Evolutionary conservation across 2,797 vertebrate species (phyloP), one percentile per base, ranked within the genome.

Genomic region (Phoeniculus purpureus): DNA sequence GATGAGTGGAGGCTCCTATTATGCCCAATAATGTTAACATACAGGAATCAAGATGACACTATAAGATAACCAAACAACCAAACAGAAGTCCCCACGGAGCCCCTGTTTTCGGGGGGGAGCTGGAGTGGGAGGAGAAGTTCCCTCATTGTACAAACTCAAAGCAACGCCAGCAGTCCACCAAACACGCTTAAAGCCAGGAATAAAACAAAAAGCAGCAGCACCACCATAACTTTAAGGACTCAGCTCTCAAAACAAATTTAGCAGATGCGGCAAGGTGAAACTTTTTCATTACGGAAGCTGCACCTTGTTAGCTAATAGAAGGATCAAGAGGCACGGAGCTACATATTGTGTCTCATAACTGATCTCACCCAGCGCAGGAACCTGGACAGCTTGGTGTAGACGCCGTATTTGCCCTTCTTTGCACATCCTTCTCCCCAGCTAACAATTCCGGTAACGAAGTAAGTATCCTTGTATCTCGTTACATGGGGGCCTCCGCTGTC

Each of bases 361-460:
- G 5, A 47, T 3, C 70, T 96, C 26, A 99, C 98, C 99, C 99
- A 99, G 9, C 26, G 55, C 89, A 98, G 95, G 96, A 98, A 99
- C 92, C 98, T 98, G 50, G 98, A 98, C 76, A 99, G 98, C 85
- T 98, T 99, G 5, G 99, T 99, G 95, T 99, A 99, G 93, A 99
- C 8, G 7, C 99, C 99, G 0, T 98, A 99, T 94, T 99, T 99
- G 7, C 98, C 98, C 67, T 97, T 97, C 31, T 97, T 98, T 0
- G 99, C 99, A 7, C 99, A 99, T 6, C 99, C 99, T 95, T 99
- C 99, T 0, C 99, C 99, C 99, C 99, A 99, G 96, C 99, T 99
- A 88, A 99, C 98, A 7, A 99, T 96, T 14, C 99, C 99, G 0
- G 99, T 99, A 73, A 99, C 78, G 7, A 98, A 99, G 29, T 98